Evolutionary conservation across 2,888 invertebrate genomes (phyloP), one percentile per base, ranked within the genome.

Genomic region (Drosophila mayaguana): DNA sequence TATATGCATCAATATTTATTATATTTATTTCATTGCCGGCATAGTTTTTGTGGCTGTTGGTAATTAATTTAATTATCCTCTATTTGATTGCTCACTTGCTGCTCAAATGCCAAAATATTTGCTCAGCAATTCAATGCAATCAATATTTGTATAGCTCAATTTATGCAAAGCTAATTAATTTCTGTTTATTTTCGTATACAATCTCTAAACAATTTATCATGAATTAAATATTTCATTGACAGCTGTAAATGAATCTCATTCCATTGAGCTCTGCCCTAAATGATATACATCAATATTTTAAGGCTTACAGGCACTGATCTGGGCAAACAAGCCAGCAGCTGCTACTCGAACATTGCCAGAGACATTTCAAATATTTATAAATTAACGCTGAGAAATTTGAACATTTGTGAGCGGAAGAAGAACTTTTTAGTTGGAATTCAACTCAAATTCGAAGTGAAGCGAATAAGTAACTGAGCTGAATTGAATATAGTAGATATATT

Each of bases 11-110:
- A 8, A 32, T 32, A 38, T 38, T 4, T 45, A 14, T 12, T 12
- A 7, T 18, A 32, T 14, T 16, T 20, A 53, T 22, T 65, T 62
- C 28, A 56, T 54, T 50, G 42, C 51, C 8, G 36, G 59, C 57
- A 25, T 36, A 60, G 43, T 71, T 40, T 61, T 25, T 67, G 51
- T 40, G 60, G 56, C 16, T 20, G 42, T 11, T 68, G 56, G 61
- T 70, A 59, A 79, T 63, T 79, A 40, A 78, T 59, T 59, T 34
- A 57, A 66, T 59, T 50, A 69, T 57, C 32, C 16, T 55, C 20
- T 22, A 71, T 55, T 56, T 45, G 36, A 76, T 42, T 65, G 25
- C 50, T 32, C 50, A 59, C n/a, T 57, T 42, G 20, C 32, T 22
- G 70, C 51, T n/a, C 25, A 45, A 36, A 38, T 48, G 5, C 18